Evolutionary conservation across 2,888 invertebrate species (phyloP), one percentile per base, ranked within the genome.

Genomic region (Phasia obesa): DNA sequence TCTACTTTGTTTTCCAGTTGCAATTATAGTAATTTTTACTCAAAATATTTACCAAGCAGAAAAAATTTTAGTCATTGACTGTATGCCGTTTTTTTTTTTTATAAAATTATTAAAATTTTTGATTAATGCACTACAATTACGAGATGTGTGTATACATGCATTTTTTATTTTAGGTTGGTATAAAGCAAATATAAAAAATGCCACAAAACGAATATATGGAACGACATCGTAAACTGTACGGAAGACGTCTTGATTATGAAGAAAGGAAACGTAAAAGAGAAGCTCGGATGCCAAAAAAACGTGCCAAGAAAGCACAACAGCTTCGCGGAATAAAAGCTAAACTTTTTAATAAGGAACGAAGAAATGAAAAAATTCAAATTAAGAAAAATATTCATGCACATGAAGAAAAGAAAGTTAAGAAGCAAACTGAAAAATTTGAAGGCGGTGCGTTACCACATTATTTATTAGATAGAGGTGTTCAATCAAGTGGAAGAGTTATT

Each of bases 131-230:
- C n/a, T n/a, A n/a, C n/a, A n/a, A n/a, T n/a, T n/a, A n/a, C n/a
- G n/a, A n/a, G n/a, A n/a, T n/a, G n/a, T n/a, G n/a, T 27, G 27
- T 27, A 27, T 27, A 27, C 27, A 27, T 35, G n/a, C n/a, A n/a
- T n/a, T n/a, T 35, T 35, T 35, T 35, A 35, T 35, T 35, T 35
- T 35, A 35, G 35, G 35, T 35, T 35, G 35, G 35, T 35, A 35
- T n/a, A 5, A n/a, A 53, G 60, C 49, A 23, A 21, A 71, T 17
- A 49, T 5, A 23, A 47, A 76, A 25, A 73, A 98, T 98, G 98
- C 98, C 98, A 90, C 99, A 99, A 94, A 99, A 99, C 94, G 99
- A 99, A 92, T 98, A 99, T 92, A 99, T 99, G 92, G 99, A 99
- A 89, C 95, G 99, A 85, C 98, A 98, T 92, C 95, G 97, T 90